phyloP scores from a whole-genome alignment of 2,888 invertebrate genomes.

The Drosophila eohydei region DNA sequence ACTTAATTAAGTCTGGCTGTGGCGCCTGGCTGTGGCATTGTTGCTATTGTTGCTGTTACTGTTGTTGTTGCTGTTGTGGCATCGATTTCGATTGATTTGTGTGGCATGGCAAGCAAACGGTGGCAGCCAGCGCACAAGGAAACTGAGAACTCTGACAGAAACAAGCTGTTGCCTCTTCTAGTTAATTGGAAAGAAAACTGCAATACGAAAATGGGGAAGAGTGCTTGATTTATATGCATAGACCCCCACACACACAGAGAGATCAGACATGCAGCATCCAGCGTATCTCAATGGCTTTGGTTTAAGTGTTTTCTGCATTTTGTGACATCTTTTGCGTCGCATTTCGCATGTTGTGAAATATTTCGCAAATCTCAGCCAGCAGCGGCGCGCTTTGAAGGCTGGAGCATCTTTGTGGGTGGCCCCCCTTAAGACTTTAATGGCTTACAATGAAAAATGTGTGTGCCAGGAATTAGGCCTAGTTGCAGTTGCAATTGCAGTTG shows the following conservation, averaged over 20 bases:
- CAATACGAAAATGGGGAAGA: slow-evolving; percentile 12
- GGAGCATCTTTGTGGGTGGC: slow-evolving; percentile 68
- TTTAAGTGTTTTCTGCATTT: slow-evolving; percentile 73
- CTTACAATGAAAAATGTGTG: slow-evolving; percentile 63
- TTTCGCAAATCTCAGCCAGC: slow-evolving; percentile 76
- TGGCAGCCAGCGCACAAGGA: slow-evolving; percentile 26
- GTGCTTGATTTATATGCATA: slow-evolving; percentile 46
- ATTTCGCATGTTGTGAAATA: slow-evolving; percentile 77
- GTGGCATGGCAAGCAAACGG: slow-evolving; percentile 38
- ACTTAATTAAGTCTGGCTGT: slow-evolving; percentile 85
- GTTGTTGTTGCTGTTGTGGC: slow-evolving; percentile 27
- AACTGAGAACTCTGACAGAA: slow-evolving; percentile 1
- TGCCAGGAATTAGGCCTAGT: slow-evolving; percentile 5
- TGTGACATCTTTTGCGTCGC: slow-evolving; percentile 76
- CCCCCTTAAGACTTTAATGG: slow-evolving; percentile 57
- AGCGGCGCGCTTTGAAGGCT: slow-evolving; percentile 68
- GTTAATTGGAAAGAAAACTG: slow-evolving; percentile 57
- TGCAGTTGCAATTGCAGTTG: slow-evolving; percentile 8
- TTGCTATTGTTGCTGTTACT: slow-evolving; percentile 43
- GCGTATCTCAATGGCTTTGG: slow-evolving; percentile 9
- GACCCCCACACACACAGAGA: not conserved
- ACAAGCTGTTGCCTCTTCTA: slow-evolving; percentile 19
- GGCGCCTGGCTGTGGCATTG: slow-evolving; percentile 80
- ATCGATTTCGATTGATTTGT: slow-evolving; percentile 38
- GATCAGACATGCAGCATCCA: slow-evolving; percentile 6